Evolutionary conservation across 1,140 invertebrate species (phyloP), one percentile per base, ranked within the genome.

Genomic region (Portunus trituberculatus): DNA sequence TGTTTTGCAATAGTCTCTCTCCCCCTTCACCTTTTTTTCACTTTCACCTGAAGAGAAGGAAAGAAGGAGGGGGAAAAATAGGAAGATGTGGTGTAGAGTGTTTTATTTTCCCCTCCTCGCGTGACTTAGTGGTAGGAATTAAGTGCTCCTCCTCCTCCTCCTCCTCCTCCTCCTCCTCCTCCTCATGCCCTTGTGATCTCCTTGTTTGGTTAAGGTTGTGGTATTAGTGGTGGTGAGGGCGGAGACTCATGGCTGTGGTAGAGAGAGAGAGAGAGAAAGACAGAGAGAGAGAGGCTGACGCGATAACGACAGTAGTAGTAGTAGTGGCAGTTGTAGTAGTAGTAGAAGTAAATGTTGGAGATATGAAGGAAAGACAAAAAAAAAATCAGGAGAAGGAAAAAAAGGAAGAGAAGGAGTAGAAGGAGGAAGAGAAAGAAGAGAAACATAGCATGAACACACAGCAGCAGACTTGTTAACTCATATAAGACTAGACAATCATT

Each of bases 91-190:
- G 67, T 25, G 67, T 76, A 76, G 67, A 76, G 67, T 76, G 67
- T 76, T 76, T 76, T 76, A 76, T 76, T 76, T 76, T n/a, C 67
- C 67, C 67, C n/a, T 76, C 67, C 67, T n/a, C 8, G 67, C 67
- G 67, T 76, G 67, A 76, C 67, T 76, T 76, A 76, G 67, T 76
- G 67, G 67, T n/a, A 76, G 67, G 67, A 76, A 76, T 76, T 76
- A 76, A 76, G 67, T 76, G 67, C 67, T 83, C 25, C 16, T 45
- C 31, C 20, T 76, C 52, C 46, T 67, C 3, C 31, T 39, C 48
- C 4, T 76, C n/a, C 31, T 31, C 67, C 25, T 76, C 67, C 25
- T 76, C 67, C 67, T 76, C 67, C 67, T 76, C 67, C 20, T 76
- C 67, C 67, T 76, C 20, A n/a, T n/a, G 67, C 67, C 67, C 67